phyloP scores from a whole-genome alignment of 2,797 vertebrate species.

The Tapirus indicus region DNA sequence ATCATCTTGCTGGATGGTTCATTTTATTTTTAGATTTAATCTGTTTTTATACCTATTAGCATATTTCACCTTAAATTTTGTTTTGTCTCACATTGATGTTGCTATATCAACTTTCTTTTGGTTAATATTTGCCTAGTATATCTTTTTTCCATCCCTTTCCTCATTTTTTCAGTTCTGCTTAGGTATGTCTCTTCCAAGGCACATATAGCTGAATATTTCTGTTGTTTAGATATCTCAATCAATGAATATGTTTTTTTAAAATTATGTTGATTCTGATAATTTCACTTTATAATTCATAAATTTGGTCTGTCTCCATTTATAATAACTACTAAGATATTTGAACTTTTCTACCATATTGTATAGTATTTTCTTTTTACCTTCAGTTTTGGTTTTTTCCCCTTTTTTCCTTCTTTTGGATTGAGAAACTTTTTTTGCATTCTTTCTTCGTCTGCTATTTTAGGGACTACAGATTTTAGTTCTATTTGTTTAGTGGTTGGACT shows the following conservation, averaged over 20 bases:
- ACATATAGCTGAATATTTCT: background rate
- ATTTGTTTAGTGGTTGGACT: background rate
- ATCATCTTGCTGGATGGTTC: background rate
- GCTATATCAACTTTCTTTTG: background rate
- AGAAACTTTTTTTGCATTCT: background rate
- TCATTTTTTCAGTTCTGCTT: background rate
- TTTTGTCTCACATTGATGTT: background rate
- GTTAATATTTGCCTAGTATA: background rate
- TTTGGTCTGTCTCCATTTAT: too few species aligned
- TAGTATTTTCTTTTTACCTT: background rate
- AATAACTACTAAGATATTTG: background rate
- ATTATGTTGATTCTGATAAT: background rate
- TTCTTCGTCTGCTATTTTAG: background rate
- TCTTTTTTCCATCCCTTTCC: background rate
- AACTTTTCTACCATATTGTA: background rate
- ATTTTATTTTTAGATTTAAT: background rate
- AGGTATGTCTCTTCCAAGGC: background rate
- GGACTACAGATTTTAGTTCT: background rate
- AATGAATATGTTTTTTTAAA: background rate
- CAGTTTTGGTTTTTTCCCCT: too few species aligned
- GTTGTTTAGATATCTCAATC: background rate
- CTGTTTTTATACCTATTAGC: background rate
- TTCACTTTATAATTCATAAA: background rate
- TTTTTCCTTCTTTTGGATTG: background rate
- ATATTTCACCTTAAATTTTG: background rate